Evolutionary conservation across 1,140 invertebrate species (phyloP).

Genomic region (Cydia fagiglandana): DNA sequence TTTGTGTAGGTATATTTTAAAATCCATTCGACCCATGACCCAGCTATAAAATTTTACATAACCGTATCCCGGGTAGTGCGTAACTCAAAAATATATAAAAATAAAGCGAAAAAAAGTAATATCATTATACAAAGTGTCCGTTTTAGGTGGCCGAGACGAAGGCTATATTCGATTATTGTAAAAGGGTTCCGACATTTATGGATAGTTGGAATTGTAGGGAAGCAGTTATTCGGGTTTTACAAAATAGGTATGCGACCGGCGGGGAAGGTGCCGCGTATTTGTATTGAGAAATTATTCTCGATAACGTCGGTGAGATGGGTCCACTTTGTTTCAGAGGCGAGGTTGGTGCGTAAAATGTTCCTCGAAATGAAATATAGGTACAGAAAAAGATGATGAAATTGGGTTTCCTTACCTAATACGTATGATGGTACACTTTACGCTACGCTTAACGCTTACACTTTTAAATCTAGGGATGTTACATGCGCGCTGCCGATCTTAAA

Average conservation of each 20-base stretch:
- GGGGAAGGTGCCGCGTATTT: slow-evolving; percentile 20
- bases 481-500: too few species aligned
- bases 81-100: slow-evolving; percentile 35
- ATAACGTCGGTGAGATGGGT: slow-evolving; percentile 1
- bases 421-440: too few species aligned
- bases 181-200: slow-evolving; percentile 67
- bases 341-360: background rate
- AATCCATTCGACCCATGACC: background rate
- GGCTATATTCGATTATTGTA: slow-evolving; percentile 70
- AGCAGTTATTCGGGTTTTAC: slow-evolving; percentile 32
- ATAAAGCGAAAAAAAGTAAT: slow-evolving; percentile 46
- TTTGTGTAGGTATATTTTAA: background rate
- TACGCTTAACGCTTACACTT: too few species aligned
- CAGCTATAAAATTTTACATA: slow-evolving; percentile 21
- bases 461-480: too few species aligned
- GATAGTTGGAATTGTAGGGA: slow-evolving; percentile 63
- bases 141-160: slow-evolving; percentile 60
- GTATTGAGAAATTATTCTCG: slow-evolving; percentile 26
- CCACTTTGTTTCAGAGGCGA: slow-evolving; percentile 4
- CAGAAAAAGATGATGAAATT: too few species aligned
- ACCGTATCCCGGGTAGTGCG: slow-evolving; percentile 27
- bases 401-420: too few species aligned
- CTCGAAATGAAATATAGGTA: background rate
- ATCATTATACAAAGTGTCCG: slow-evolving; percentile 57
- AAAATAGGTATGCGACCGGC: slow-evolving; percentile 25